These are phyloP conservation scores for Loriculus beryllinus DNA, from an alignment of 2,797 vertebrate species.

Conservation along the genomic window DNA sequence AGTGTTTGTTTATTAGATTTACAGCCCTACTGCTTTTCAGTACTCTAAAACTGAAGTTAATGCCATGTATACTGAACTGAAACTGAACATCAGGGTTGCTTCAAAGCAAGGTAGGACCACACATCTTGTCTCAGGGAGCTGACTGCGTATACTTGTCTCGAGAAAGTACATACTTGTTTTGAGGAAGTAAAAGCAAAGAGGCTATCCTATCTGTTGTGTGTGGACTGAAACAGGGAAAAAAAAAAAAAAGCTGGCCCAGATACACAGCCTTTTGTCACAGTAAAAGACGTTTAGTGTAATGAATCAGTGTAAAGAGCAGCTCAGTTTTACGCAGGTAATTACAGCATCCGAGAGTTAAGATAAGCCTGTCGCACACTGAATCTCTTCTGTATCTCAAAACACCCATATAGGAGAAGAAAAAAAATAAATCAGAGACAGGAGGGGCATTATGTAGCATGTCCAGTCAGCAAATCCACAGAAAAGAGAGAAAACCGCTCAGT, in stretches of 20 bases:
- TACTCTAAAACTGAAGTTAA: neutral
- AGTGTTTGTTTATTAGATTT: neutral
- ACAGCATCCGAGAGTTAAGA: neutral
- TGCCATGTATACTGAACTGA: neutral
- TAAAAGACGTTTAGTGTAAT: neutral
- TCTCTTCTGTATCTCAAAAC: neutral
- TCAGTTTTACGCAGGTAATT: neutral
- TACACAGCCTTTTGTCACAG: neutral
- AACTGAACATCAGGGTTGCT: neutral
- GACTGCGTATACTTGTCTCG: neutral
- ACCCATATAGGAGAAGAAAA: neutral
- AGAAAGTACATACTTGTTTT: neutral
- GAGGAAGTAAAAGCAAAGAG: neutral
- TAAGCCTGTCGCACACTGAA: neutral
- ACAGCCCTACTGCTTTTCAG: neutral
- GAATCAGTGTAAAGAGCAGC: neutral
- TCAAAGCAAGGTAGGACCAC: neutral
- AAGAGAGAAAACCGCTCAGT: neutral
- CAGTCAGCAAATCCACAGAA: neutral
- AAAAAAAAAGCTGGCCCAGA: neutral
- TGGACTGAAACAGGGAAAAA: neutral
- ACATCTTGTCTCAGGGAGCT: neutral
- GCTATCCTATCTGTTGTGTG: neutral
- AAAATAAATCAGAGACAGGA: neutral
- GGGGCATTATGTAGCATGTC: neutral